Percentiles rank a stretch among this genome's conserved stretches.
Conservation (phyloP, 2,797 vertebrate species). For the Bradypodion pumilum region DNA sequence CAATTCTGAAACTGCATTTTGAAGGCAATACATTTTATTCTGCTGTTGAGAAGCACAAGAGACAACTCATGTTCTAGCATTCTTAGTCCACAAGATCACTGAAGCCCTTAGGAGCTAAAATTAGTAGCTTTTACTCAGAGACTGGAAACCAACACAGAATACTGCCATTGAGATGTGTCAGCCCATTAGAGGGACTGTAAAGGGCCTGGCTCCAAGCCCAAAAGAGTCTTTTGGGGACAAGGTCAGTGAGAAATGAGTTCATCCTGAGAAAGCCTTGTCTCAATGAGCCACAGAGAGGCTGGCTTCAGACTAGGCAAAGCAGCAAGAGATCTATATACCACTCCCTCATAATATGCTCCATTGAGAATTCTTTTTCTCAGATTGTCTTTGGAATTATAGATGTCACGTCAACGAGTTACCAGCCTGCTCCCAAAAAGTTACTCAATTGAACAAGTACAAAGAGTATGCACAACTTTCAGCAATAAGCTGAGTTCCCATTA, state of each 20-base stretch:
- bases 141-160: slow-evolving; percentile 17
- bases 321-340: background rate
- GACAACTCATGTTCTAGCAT: slow-evolving; percentile 10
- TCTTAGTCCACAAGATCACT: slow-evolving; percentile 17
- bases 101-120: slow-evolving; percentile 14
- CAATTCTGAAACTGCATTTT: background rate
- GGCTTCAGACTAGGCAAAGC: slow-evolving; percentile 8
- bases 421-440: background rate
- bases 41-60: background rate
- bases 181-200: background rate
- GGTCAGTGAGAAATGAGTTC: background rate
- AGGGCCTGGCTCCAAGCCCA: background rate
- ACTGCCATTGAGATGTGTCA: slow-evolving; percentile 13
- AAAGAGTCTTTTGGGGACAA: slow-evolving; percentile 1
- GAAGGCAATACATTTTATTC: background rate
- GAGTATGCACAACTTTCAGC: background rate
- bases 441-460: background rate
- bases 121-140: slow-evolving; percentile 11
- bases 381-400: background rate
- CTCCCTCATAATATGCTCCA: background rate
- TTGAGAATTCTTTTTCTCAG: background rate
- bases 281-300: background rate
- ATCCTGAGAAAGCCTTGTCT: background rate
- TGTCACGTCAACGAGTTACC: background rate
- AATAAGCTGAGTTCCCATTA: background rate